These are phyloP conservation scores for Dastarcus helophoroides DNA, from an alignment of 2,888 invertebrate species.

Conservation along the genomic window DNA sequence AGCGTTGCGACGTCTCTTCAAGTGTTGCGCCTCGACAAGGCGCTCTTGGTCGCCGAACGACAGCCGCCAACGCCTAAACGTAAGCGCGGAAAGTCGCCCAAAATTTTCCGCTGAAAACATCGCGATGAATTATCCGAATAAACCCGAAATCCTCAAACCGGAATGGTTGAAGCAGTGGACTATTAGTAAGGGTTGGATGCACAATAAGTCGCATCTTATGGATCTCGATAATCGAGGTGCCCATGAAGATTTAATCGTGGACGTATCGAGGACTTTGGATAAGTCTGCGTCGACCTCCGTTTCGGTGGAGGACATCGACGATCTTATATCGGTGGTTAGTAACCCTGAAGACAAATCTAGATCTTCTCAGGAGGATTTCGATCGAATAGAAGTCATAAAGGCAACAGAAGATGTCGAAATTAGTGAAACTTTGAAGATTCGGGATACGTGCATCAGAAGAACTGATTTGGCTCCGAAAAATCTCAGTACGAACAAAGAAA, in stretches of 20 bases:
- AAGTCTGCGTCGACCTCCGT: constrained; percentile 24
- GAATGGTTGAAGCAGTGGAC: constrained; percentile 38
- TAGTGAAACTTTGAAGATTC: too few species aligned
- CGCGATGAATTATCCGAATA: constrained; percentile 8
- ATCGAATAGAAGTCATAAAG: constrained; percentile 19
- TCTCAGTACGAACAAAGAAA: too few species aligned
- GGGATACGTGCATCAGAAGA: too few species aligned
- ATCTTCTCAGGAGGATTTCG: constrained; percentile 16
- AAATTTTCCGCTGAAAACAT: constrained; percentile 6
- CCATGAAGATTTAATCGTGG: constrained; percentile 4
- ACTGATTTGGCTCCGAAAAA: too few species aligned
- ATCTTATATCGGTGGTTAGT: constrained; percentile 26
- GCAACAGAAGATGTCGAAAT: constrained; percentile 16
- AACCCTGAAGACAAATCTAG: constrained; percentile 6
- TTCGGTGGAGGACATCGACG: constrained; percentile 30
- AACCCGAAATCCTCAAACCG: constrained; percentile 19
- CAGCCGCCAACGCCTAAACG: constrained; percentile 4
- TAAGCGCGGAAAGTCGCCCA: constrained; percentile 7
- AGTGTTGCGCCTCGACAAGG: constrained; percentile 28
- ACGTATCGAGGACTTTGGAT: constrained; percentile 8
- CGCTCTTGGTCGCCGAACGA: constrained; percentile 30
- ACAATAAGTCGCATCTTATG: constrained; percentile 32
- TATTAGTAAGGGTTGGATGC: constrained; percentile 38
- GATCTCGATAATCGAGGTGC: constrained; percentile 18
- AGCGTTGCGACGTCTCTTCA: constrained; percentile 27